Base-by-base conservation (phyloP, 1,140 invertebrate genomes). In the Telenomus remus region DNA sequence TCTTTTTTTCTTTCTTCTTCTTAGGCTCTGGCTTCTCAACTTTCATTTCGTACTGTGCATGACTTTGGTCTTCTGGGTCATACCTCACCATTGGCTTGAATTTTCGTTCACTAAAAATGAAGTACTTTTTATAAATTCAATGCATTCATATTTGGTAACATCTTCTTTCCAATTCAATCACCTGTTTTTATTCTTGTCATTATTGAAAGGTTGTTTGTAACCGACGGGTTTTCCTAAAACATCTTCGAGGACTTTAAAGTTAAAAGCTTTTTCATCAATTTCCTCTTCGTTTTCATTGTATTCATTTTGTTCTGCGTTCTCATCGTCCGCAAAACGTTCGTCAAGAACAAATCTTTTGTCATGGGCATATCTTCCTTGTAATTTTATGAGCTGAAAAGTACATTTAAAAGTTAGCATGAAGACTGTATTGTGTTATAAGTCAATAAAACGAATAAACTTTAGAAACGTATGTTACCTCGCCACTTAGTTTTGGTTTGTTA, bases 311-410 rank as follows among this genome's bases (percentile, higher is more conserved):
- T 75, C 72, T 39, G 49, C 50, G 50, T 56, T 44, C 19, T 79
- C 39, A 55, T 81, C 56, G 27, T 86, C 90, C 61, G 89, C 77
- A 80, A 92, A 92, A 59, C 90, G 86, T 80, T 90, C 81, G 83
- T 92, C 90, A 77, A 92, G 81, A 39, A 81, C 84, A 82, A 92
- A 92, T 78, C 91, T 82, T 81, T 89, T 87, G 78, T 92, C 91
- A 82, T 90, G 89, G 80, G 90, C 89, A 64, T 78, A 68, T 48
- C 39, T 78, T 16, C 34, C 15, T 74, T 80, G 44, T 33, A 73
- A 53, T 49, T 74, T 73, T 13, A 69, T 27, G 43, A 70, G 64
- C 51, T 66, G 8, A 8, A 51, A 49, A n/a, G n/a, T n/a, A n/a
- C n/a, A n/a, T n/a, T n/a, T n/a, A n/a, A n/a, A n/a, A n/a, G n/a